A percentile compares a stretch with the other conserved stretches of the same genome.
phyloP scores from a whole-genome alignment of 2,888 invertebrate species.

The Nudaria mundana region DNA sequence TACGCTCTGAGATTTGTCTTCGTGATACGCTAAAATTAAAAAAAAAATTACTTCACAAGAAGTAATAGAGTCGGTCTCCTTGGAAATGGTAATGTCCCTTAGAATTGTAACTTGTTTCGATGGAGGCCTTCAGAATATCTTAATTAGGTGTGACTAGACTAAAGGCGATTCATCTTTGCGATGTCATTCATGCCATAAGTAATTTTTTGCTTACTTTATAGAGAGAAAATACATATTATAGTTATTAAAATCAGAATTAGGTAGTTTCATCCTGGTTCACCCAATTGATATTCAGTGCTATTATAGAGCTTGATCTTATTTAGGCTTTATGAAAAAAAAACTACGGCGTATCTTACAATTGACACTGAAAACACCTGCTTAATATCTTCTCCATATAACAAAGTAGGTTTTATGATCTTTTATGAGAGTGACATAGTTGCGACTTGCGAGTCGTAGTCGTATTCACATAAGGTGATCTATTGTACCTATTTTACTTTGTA shows the following conservation, averaged over 20 bases:
- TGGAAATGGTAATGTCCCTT: conserved; percentile 65
- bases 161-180: conserved; percentile 57
- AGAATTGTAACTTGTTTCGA: conserved; percentile 60
- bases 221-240: conserved; percentile 30
- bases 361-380: conserved; percentile 39
- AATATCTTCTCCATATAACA: conserved; percentile 44
- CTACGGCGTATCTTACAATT: conserved; percentile 31
- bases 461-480: no score
- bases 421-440: conserved; percentile 39
- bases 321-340: conserved; percentile 15
- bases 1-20: conserved; percentile 69
- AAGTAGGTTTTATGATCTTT: conserved; percentile 41
- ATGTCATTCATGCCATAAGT: conserved; percentile 53
- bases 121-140: conserved; percentile 47
- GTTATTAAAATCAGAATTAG: no score
- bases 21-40: conserved; percentile 73
- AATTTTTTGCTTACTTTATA: conserved; percentile 34
- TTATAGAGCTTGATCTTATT: conserved; percentile 7
- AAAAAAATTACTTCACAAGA: conserved; percentile 47
- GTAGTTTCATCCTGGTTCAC: no score
- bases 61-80: conserved; percentile 55
- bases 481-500: no score
- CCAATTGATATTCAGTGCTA: no score
- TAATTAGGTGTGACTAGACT: conserved; percentile 64
- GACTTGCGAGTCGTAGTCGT: no score